These are phyloP conservation scores for Aspidiotus destructor DNA, from an alignment of 2,888 invertebrate genomes.

Conservation along the genomic window DNA sequence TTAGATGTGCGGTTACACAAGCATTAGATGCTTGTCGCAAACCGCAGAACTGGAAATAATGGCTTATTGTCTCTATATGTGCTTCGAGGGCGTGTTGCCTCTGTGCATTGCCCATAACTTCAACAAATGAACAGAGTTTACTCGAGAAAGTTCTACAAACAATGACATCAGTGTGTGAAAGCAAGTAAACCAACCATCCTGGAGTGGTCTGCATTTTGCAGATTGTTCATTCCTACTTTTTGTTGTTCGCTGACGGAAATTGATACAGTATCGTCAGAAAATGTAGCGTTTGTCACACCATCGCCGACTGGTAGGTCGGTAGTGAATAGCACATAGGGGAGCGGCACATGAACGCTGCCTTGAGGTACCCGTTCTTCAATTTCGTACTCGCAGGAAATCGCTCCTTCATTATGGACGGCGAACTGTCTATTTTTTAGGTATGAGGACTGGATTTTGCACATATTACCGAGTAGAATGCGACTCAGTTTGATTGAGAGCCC, in stretches of 20 bases:
- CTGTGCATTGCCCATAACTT: too few relatives aligned
- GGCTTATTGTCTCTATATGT: too few relatives aligned
- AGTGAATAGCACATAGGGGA: background rate
- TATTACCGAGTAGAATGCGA: background rate
- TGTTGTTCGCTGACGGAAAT: background rate
- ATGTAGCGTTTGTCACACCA: background rate
- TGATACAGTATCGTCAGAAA: conserved; percentile 4
- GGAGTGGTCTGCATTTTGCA: conserved; percentile 3
- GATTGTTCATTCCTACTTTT: background rate
- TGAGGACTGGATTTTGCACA: background rate
- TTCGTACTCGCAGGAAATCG: conserved; percentile 6
- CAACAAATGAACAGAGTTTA: too few relatives aligned
- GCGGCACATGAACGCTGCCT: background rate
- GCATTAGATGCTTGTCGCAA: too few relatives aligned
- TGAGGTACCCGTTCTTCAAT: conserved; percentile 9
- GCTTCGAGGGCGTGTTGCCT: too few relatives aligned
- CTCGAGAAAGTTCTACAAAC: too few relatives aligned
- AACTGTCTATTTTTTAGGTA: background rate
- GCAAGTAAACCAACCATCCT: too few relatives aligned
- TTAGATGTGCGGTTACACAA: too few relatives aligned
- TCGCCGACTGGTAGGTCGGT: conserved; percentile 10
- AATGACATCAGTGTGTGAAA: too few relatives aligned
- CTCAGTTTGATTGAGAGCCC: background rate
- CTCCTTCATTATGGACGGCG: background rate
- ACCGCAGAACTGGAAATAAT: too few relatives aligned